Base-by-base conservation (phyloP, 2,888 invertebrate genomes). In the Reticulitermes lucifugus region DNA sequence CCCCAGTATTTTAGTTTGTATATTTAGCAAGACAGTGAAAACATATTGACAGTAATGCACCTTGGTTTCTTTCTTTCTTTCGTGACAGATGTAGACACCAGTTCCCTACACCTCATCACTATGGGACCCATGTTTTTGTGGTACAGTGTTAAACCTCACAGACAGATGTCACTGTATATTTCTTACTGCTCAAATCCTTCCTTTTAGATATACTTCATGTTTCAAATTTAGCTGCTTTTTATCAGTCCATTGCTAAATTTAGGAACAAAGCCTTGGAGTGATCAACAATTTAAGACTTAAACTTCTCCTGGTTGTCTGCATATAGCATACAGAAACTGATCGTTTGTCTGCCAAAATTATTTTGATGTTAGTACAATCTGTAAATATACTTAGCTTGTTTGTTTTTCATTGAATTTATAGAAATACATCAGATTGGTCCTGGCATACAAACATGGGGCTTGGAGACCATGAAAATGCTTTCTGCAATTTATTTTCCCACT, bases 351-450 rank as follows among this genome's bases (percentile, higher is more conserved):
- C 81, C 70, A 65, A 81, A 81, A 81, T 80, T 81, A 81, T 81
- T 81, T 81, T 81, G 70, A 81, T 81, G 65, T 85, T 79, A 65
- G 85, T 85, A 83, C 85, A 85, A 83, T 80, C 55, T 85, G 83
- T 85, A 85, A 84, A 83, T 81, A 83, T 73, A 79, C 41, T 59
- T 83, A 83, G 80, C 83, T 82, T 79, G 75, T 80, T 83, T 83
- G 71, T 79, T 81, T 70, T 41, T 46, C 25, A n/a, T 46, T 77
- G 46, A 77, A 77, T 51, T 77, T 77, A 77, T 77, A 77, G 77
- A 70, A 41, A 46, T 25, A 81, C 70, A 70, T 81, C 81, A 81
- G 81, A 29, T 35, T 81, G 81, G n/a, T 43, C 35, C 70, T 81
- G 81, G 46, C 65, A 65, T 77, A 29, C 12, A 75, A 22, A 75